Evolutionary conservation across 2,797 vertebrate species (phyloP), one percentile per base, ranked within the genome.

Genomic region (Amniataba percoides): DNA sequence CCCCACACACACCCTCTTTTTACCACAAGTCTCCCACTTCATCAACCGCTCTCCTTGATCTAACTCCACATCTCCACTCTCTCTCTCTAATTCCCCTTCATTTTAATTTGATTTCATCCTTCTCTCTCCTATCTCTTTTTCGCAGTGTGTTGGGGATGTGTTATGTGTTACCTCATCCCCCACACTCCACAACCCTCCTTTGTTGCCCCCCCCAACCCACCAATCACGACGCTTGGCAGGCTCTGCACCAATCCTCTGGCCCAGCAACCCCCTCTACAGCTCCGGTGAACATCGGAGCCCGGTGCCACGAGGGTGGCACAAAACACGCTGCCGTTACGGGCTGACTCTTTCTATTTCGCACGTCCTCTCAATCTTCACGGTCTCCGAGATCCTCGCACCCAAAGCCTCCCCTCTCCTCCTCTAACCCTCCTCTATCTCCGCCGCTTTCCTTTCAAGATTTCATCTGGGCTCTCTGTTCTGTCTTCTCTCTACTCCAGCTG

Each of bases 211-310:
- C 31, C 27, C 58, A 43, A 39, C 83, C 87, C 53, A 74, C 89
- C 86, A 86, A 83, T 91, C 87, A 76, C 56, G 49, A 63, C 1
- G 60, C 71, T 36, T 18, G 51, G 31, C 67, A 71, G 51, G 39
- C 84, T 87, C 85, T 91, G 84, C 86, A 88, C 87, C 91, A 92
- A 84, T 88, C 75, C 74, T 73, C 68, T 16, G 71, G 49, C 84
- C 65, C 83, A 71, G 80, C 75, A 86, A 56, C 77, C 74, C 49
- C 71, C 70, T 60, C 46, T 8, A 52, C 72, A 68, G 58, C 66
- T 60, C 55, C 43, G 18, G 58, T 19, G 39, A 80, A 27, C 58
- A 39, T 51, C 34, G 34, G 10, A 57, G 49, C 39, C 63, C 15
- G 62, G 43, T 25, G 70, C 71, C 19, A 55, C n/a, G 40, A 74